Base-by-base conservation (phyloP, 2,888 invertebrate species). In the Orthosia gracilis region DNA sequence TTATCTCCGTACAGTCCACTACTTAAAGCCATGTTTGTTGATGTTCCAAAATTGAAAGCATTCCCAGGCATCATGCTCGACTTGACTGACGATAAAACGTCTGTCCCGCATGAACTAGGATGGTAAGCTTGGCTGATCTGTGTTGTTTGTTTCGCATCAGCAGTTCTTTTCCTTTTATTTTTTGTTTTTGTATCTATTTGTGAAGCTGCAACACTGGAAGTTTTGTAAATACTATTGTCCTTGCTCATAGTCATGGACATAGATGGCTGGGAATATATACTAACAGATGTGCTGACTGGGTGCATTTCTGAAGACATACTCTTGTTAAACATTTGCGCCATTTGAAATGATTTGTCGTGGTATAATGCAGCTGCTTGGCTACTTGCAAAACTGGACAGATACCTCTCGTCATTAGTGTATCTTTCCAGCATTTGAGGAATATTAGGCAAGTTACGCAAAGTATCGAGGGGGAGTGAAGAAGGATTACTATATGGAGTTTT, bases 11-110 rank as follows among this genome's bases (percentile, higher is more conserved):
- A 97, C 62, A 97, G 91, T 21, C 97, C 97, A 18, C 97, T 91
- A 73, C 95, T 91, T 70, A 97, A 92, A 59, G 96, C 94, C 89
- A 98, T 94, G 76, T 97, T 97, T 5, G 98, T 96, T 0, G 98
- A 96, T 5, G 98, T 97, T 23, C 98, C 98, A 89, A 98, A 98
- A 91, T 98, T 98, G 88, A 98, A 98, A 67, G 98, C 98, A 94
- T 98, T 98, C 45, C 98, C 98, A 12, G 98, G 97, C 81, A 98
- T 98, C 90, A 98, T 98, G 86, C 97, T 97, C 0, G 92, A 87
- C 81, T 95, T 96, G 0, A 94, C 95, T 4, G 96, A 93, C 3
- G 94, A 92, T 58, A 96, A 76, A 31, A 94, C 93, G 76, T 96
- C 96, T 7, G 90, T 90, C 7, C 97, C 96, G 65, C 98, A 97